Evolutionary conservation across 2,888 invertebrate genomes (phyloP), one percentile per base, ranked within the genome.

Genomic region (Mesorhabditis belari): DNA sequence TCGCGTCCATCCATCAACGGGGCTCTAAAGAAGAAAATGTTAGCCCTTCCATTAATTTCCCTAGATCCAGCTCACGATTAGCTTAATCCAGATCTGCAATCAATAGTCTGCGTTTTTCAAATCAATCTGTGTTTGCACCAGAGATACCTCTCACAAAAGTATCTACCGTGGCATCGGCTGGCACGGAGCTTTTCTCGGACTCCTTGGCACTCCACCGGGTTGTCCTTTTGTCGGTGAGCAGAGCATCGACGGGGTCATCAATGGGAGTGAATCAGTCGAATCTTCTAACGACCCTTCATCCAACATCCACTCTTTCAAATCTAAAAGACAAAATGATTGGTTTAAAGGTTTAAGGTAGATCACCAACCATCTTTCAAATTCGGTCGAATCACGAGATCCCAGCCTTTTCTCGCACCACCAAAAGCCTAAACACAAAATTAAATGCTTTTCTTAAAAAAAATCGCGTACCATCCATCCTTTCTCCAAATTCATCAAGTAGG

Each of bases 291-390:
- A 54, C 3, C 50, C 49, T 23, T 61, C 57, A 19, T 56, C 52
- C 2, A 49, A 21, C 61, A 57, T 57, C 24, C 27, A 61, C 17
- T 49, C 55, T 19, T 27, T 24, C 49, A 61, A 24, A 58, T 61
- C 61, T 61, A 21, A 54, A 57, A 44, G 25, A 23, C 19, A 51
- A 51, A 17, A 51, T 17, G n/a, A 12, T 17, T 26, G 17, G 26
- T 55, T 25, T 17, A 27, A 12, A 23, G 25, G 17, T 9, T 17
- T 23, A 19, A n/a, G 12, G 55, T 5, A 5, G 17, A 55, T 5
- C 26, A 19, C 60, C 12, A n/a, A 61, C 61, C 61, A 58, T 61
- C 61, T 3, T 17, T 35, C 24, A 61, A 12, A 58, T 61, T 61
- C 4, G 58, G 54, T 3, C 12, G 19, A 21, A 61, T 27, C 17